Conservation (phyloP, 1,140 invertebrate species). For the Polypedilum vanderplanki region DNA sequence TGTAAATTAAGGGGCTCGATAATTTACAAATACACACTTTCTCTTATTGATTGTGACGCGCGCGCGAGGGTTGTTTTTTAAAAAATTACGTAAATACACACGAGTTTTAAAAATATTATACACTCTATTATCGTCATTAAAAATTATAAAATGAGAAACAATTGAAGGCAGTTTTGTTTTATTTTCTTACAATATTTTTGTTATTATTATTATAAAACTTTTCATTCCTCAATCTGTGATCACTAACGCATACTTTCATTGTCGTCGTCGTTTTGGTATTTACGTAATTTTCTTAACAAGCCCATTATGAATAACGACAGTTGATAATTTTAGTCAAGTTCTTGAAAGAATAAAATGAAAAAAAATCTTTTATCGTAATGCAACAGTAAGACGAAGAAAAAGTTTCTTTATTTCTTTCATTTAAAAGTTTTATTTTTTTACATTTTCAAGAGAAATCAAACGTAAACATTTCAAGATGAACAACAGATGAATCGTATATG, state of each 20-base stretch:
- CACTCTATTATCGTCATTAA: neutral
- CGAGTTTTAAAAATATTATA: neutral
- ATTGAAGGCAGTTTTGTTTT: slow-evolving; percentile 11
- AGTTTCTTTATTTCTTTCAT: neutral
- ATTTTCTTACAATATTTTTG: neutral
- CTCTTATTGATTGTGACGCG: neutral
- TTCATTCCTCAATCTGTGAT: neutral
- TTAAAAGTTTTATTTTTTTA: neutral
- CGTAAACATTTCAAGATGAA: neutral
- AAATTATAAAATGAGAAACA: neutral
- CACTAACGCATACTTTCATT: too few species aligned
- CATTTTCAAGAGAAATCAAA: neutral
- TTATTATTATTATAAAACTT: slow-evolving; percentile 3
- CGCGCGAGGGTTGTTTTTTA: neutral
- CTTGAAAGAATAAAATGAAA: neutral
- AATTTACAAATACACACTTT: slow-evolving; percentile 2
- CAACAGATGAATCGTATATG: neutral
- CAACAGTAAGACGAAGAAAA: neutral
- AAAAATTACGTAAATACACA: neutral
- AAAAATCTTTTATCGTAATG: neutral
- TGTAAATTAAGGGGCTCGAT: slow-evolving; percentile 17
- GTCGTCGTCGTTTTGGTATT: neutral
- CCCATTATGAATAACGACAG: slow-evolving; percentile 17
- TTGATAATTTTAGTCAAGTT: neutral
- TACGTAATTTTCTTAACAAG: slow-evolving; percentile 9